A percentile compares a stretch with the other conserved stretches of the same genome.
These are phyloP conservation scores for Papilio demoleus DNA, from an alignment of 2,888 invertebrate genomes.

Conservation along the genomic window DNA sequence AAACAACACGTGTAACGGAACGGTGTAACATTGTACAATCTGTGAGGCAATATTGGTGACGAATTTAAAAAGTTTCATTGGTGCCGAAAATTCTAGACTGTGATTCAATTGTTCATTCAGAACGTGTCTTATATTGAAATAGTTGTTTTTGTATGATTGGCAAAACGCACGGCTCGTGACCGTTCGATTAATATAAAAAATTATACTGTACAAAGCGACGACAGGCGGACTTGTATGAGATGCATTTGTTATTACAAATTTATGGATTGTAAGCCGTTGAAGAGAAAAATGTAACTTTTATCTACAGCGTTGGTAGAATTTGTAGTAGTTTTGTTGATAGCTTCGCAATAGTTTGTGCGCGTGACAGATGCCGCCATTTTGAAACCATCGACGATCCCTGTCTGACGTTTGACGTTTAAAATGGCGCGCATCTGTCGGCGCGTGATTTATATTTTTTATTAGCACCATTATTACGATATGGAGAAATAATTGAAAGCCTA, in stretches of 20 bases:
- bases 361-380: conserved; percentile 49
- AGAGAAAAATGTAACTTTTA: conserved; percentile 57
- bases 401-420: conserved; percentile 34
- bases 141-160: conserved; percentile 82
- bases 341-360: conserved; percentile 66
- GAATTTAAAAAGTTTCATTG: conserved; percentile 82
- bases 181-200: conserved; percentile 53
- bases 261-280: conserved; percentile 54
- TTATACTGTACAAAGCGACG: conserved; percentile 49
- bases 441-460: conserved; percentile 62
- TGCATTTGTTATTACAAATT: conserved; percentile 68
- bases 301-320: conserved; percentile 67
- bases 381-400: conserved; percentile 6
- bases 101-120: conserved; percentile 82
- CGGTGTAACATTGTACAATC: conserved; percentile 59
- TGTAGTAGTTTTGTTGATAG: conserved; percentile 70
- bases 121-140: conserved; percentile 84
- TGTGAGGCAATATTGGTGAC: conserved; percentile 68
- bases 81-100: conserved; percentile 83
- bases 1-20: conserved; percentile 59
- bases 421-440: conserved; percentile 61
- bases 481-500: conserved; percentile 83
- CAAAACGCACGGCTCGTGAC: conserved; percentile 66
- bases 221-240: conserved; percentile 60
- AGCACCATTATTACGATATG: conserved; percentile 81